Evolutionary conservation across 2,888 invertebrate species (phyloP).

Genomic region (Drosophila kambysellisi): DNA sequence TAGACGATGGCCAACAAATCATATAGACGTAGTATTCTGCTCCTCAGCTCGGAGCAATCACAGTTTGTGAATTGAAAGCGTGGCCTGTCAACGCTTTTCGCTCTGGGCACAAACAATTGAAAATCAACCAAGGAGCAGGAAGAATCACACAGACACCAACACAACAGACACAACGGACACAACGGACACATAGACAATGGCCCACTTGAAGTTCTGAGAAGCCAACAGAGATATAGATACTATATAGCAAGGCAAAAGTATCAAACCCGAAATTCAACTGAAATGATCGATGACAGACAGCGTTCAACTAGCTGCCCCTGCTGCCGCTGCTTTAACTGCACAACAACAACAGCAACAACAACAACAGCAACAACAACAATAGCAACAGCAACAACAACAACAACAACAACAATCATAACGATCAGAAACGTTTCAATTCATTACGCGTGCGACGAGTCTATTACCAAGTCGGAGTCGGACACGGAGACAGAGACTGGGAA

Average conservation of each 20-base stretch:
- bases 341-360: conserved; percentile 5
- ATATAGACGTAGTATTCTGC: background rate
- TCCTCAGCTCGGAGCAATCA: conserved; percentile 13
- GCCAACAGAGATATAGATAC: conserved; percentile 15
- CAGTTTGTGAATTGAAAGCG: conserved; percentile 32
- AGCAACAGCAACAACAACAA: background rate
- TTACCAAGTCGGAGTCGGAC: conserved; percentile 47
- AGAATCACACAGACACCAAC: background rate
- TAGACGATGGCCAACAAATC: background rate
- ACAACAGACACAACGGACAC: background rate
- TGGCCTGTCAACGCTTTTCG: conserved; percentile 47
- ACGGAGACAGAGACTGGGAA: conserved; percentile 19
- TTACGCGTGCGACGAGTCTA: conserved; percentile 80
- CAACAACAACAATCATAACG: conserved; percentile 27
- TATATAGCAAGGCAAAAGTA: background rate
- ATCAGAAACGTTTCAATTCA: conserved; percentile 78
- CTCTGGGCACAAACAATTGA: conserved; percentile 56
- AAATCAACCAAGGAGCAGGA: conserved; percentile 48
- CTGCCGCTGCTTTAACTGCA: conserved; percentile 13
- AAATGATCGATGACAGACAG: conserved; percentile 53
- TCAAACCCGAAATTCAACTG: conserved; percentile 43
- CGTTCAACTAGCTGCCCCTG: conserved; percentile 20
- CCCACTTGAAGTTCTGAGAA: conserved; percentile 59
- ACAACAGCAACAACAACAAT: conserved; percentile 6
- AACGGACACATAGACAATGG: conserved; percentile 45